Evolutionary conservation across 2,113 vertebrate species (phyloP).

Genomic region (Anarhynchus alexandrinus): DNA sequence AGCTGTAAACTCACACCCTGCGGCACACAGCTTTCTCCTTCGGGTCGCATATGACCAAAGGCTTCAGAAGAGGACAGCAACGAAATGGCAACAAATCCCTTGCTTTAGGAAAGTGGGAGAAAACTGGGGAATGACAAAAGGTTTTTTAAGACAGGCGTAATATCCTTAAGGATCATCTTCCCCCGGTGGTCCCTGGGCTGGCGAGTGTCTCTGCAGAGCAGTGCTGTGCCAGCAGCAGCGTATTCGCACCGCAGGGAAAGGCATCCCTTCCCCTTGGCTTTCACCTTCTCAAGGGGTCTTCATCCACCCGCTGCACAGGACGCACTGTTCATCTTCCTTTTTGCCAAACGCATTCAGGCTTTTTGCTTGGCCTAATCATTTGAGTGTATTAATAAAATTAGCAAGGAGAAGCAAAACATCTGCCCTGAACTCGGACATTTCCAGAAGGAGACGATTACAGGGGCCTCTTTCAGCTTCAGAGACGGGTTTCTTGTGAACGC

Average conservation of each 20-base stretch:
- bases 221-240: background rate
- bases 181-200: background rate
- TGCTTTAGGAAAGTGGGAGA: background rate
- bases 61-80: background rate
- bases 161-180: background rate
- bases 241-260: too few species aligned
- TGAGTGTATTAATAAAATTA: background rate
- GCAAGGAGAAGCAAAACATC: background rate
- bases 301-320: fast-evolving
- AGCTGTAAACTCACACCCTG: background rate
- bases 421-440: background rate
- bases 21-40: background rate
- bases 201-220: background rate
- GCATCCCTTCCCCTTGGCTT: background rate
- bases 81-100: background rate
- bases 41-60: background rate
- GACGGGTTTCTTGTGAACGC: background rate
- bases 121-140: background rate
- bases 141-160: background rate
- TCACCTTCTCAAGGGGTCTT: background rate
- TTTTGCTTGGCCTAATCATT: background rate
- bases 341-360: background rate
- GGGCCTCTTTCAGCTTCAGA: background rate
- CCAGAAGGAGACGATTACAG: background rate
- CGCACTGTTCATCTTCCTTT: background rate